A percentile compares a stretch with the other conserved stretches of the same genome.
Conservation (phyloP, 1,140 invertebrate genomes). For the Acyrthosiphon pisum region DNA sequence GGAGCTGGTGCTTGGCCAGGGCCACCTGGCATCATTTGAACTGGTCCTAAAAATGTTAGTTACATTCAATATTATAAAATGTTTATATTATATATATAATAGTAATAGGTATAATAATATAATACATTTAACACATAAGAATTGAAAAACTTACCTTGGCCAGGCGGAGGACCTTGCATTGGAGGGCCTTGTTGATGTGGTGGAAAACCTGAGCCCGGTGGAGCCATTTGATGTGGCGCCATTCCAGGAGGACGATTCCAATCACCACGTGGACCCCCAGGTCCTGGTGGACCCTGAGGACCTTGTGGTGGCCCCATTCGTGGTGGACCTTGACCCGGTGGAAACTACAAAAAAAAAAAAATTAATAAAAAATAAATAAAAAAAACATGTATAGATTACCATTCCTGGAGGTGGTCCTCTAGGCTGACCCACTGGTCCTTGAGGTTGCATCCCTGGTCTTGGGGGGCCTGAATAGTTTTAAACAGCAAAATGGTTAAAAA, state of each 20-base stretch:
- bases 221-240: conserved; percentile 58
- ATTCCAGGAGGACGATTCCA: conserved; percentile 77
- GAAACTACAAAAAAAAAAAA: conserved; percentile 62
- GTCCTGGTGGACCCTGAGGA: conserved; percentile 67
- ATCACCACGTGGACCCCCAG: conserved; percentile 70
- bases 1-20: conserved; percentile 77
- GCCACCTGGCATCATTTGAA: conserved; percentile 60
- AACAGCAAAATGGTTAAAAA: not conserved
- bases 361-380: conserved; percentile 2
- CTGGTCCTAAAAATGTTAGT: conserved; percentile 3
- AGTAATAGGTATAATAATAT: not conserved
- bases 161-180: conserved; percentile 76
- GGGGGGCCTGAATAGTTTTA: conserved; percentile 60
- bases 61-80: not conserved
- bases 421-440: conserved; percentile 69
- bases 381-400: conserved; percentile 65
- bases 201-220: conserved; percentile 56
- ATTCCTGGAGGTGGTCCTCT: conserved; percentile 71
- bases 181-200: conserved; percentile 63
- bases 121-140: not conserved
- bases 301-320: conserved; percentile 65
- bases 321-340: conserved; percentile 68
- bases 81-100: not conserved
- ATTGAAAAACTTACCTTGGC: conserved; percentile 62
- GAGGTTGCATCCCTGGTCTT: conserved; percentile 65